These are phyloP conservation scores for Lymantria monacha DNA, from an alignment of 2,888 invertebrate species.

Conservation along the genomic window DNA sequence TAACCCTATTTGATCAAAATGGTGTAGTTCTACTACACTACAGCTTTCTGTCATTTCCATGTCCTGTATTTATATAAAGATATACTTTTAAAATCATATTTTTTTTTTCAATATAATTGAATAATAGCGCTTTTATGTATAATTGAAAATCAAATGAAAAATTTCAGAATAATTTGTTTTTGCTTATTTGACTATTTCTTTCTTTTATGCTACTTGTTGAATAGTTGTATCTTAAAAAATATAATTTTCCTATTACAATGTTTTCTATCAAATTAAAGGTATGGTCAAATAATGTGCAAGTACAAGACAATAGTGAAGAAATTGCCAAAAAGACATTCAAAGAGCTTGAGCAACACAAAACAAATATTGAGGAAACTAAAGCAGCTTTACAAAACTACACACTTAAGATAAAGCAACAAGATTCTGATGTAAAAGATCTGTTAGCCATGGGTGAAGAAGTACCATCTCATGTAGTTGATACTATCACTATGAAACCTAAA, in stretches of 20 bases:
- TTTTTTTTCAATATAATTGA: too few relatives aligned
- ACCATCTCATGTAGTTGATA: conserved; percentile 23
- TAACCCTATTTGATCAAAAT: too few relatives aligned
- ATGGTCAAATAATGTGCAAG: conserved; percentile 55
- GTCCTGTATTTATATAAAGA: too few relatives aligned
- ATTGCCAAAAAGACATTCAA: conserved; percentile 76
- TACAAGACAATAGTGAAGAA: conserved; percentile 63
- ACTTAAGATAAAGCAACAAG: conserved; percentile 37
- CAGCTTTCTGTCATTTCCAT: too few relatives aligned
- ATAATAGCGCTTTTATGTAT: too few relatives aligned
- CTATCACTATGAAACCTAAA: conserved; percentile 44
- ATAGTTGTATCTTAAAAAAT: not conserved
- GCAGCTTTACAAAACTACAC: conserved; percentile 77
- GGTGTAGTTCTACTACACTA: too few relatives aligned
- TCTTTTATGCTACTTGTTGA: too few relatives aligned
- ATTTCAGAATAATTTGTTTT: too few relatives aligned
- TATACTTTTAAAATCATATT: too few relatives aligned
- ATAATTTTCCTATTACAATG: not conserved
- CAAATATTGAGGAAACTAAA: conserved; percentile 83
- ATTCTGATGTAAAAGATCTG: conserved; percentile 83
- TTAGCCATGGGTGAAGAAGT: conserved; percentile 85
- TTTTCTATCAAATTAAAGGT: conserved; percentile 42
- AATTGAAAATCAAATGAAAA: too few relatives aligned
- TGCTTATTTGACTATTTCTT: too few relatives aligned
- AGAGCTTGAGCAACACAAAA: conserved; percentile 82